A percentile compares a stretch with the other conserved stretches of the same genome.
These are phyloP conservation scores for Erebia palarica DNA, from an alignment of 2,888 invertebrate genomes.

Conservation along the genomic window DNA sequence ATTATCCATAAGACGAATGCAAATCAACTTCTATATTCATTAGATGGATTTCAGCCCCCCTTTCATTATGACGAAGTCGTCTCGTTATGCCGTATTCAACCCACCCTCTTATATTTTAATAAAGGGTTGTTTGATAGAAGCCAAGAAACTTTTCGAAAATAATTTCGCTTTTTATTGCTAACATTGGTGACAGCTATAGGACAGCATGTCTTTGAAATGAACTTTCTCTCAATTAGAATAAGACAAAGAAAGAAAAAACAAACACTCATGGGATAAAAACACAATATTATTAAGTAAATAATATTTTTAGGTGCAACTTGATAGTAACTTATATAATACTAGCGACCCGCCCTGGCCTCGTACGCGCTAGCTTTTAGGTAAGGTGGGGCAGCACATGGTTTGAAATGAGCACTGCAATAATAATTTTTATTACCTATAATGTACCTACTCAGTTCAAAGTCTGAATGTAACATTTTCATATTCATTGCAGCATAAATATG, in stretches of 20 bases:
- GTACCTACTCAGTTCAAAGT: too few species aligned
- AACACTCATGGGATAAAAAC: neutral
- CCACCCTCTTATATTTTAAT: slow-evolving; percentile 63
- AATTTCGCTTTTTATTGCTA: slow-evolving; percentile 28
- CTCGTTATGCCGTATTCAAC: slow-evolving; percentile 67
- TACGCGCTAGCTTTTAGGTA: too few species aligned
- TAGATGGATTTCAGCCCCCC: slow-evolving; percentile 59
- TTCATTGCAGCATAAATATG: too few species aligned
- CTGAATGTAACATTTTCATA: too few species aligned
- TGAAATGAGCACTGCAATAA: too few species aligned
- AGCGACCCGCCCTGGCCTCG: too few species aligned
- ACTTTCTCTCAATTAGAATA: neutral
- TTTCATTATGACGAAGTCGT: slow-evolving; percentile 61
- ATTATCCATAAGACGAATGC: slow-evolving; percentile 56
- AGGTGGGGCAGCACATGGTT: too few species aligned
- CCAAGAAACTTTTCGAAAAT: slow-evolving; percentile 28
- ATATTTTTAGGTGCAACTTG: too few species aligned
- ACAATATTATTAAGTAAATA: neutral
- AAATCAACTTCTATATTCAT: slow-evolving; percentile 70
- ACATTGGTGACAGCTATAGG: neutral
- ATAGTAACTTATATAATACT: too few species aligned
- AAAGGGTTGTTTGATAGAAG: slow-evolving; percentile 51
- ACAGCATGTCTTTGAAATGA: too few species aligned
- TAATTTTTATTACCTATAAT: too few species aligned
- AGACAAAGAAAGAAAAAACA: slow-evolving; percentile 6